Percentiles rank a stretch among this genome's conserved stretches.
phyloP scores from a whole-genome alignment of 2,797 vertebrate species.

The Knipowitschia caucasica region DNA sequence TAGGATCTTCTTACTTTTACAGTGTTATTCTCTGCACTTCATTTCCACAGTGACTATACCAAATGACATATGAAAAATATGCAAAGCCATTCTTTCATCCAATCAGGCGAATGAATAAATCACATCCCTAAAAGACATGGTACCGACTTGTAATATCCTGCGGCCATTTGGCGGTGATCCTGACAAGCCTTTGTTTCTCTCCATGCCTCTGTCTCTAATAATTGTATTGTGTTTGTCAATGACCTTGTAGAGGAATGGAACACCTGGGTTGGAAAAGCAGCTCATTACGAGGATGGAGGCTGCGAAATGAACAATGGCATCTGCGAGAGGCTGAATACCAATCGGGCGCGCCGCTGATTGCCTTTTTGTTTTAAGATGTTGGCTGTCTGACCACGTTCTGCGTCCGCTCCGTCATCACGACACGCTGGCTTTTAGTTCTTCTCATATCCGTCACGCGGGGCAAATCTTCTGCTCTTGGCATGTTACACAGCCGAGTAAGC shows the following conservation, averaged over 20 bases:
- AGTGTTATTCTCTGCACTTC: not conserved
- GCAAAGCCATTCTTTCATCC: slow-evolving; percentile 26
- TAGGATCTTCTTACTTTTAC: not conserved
- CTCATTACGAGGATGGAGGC: slow-evolving; percentile 63
- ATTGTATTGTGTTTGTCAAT: slow-evolving; percentile 60
- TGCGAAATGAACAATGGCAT: slow-evolving; percentile 68
- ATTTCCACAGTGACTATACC: not conserved
- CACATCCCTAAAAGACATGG: slow-evolving; percentile 43
- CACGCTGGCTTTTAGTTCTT: slow-evolving; percentile 24
- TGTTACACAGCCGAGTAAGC: slow-evolving; percentile 9
- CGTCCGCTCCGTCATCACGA: slow-evolving; percentile 31
- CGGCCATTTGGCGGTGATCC: slow-evolving; percentile 43
- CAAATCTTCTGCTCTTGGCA: slow-evolving; percentile 10
- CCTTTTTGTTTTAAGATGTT: slow-evolving; percentile 58
- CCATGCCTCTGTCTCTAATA: slow-evolving; percentile 45
- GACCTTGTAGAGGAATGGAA: slow-evolving; percentile 66
- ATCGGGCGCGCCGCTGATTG: slow-evolving; percentile 52
- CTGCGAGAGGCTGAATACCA: slow-evolving; percentile 56
- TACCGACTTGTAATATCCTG: slow-evolving; percentile 48
- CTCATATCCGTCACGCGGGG: slow-evolving; percentile 15
- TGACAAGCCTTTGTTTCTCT: slow-evolving; percentile 56
- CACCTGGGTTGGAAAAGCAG: slow-evolving; percentile 65
- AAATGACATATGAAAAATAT: slow-evolving; percentile 25
- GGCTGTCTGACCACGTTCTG: slow-evolving; percentile 38
- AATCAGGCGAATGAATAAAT: slow-evolving; percentile 51